Conservation (phyloP, 2,113 vertebrate species). For the Malurus alboscapulatus region DNA sequence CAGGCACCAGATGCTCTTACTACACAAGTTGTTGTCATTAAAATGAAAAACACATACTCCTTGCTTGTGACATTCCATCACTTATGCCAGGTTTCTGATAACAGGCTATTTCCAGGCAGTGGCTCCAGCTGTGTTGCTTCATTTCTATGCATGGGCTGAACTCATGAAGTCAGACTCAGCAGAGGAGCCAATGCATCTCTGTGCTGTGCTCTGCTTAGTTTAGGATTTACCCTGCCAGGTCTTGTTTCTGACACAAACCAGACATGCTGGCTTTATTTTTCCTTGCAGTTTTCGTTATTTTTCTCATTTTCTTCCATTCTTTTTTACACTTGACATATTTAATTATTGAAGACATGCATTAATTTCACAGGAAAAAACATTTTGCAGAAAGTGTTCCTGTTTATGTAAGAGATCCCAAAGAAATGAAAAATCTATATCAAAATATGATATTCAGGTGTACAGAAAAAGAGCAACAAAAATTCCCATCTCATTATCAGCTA, state of each 20-base stretch:
- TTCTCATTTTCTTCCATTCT: fast-evolving
- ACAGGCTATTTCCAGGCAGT: conserved; percentile 16
- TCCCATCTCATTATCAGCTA: fast-evolving
- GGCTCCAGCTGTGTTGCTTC: conserved; percentile 23
- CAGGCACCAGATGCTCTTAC: not conserved
- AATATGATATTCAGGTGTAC: not conserved
- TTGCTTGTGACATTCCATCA: not conserved
- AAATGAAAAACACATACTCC: conserved; percentile 15
- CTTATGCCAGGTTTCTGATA: conserved; percentile 11
- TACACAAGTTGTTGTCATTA: not conserved
- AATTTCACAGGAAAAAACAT: not conserved
- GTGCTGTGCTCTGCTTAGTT: not conserved
- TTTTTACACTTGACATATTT: not conserved
- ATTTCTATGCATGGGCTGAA: not conserved
- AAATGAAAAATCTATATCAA: not conserved
- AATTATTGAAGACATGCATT: not conserved
- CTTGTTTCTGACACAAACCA: not conserved
- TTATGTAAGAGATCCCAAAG: not conserved
- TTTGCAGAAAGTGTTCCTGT: not conserved
- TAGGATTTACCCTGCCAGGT: not conserved
- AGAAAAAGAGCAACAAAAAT: not conserved
- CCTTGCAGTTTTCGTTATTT: not conserved
- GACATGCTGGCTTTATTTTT: not conserved
- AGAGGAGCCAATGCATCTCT: not conserved
- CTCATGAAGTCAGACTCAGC: not conserved